These are phyloP conservation scores for Dromaius novaehollandiae DNA, from an alignment of 2,113 vertebrate genomes.

Conservation along the genomic window DNA sequence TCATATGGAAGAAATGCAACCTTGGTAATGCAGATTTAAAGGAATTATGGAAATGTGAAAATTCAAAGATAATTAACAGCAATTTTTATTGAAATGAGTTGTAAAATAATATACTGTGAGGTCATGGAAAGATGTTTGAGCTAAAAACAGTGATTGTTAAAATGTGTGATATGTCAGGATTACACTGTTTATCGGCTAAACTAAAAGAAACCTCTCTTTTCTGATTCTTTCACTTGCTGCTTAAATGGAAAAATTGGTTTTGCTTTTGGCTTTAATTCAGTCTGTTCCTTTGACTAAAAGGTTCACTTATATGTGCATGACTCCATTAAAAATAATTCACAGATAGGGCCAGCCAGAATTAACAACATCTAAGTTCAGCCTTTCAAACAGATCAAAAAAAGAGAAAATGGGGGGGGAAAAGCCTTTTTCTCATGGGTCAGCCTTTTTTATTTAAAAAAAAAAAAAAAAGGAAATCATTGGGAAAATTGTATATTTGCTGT, in stretches of 20 bases:
- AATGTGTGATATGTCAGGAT: background rate
- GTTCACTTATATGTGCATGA: background rate
- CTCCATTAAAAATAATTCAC: background rate
- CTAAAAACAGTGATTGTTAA: background rate
- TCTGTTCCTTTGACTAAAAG: slow-evolving; percentile 14
- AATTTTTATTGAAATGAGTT: background rate
- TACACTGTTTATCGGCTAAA: background rate
- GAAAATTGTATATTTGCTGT: slow-evolving; percentile 8
- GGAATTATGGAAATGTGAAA: background rate
- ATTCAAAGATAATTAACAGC: background rate
- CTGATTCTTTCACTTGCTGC: background rate
- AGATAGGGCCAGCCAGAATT: background rate
- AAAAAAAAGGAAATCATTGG: background rate
- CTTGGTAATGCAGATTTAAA: background rate
- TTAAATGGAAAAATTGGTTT: background rate
- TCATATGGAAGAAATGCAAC: background rate
- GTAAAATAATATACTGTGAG: background rate
- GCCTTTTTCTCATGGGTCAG: background rate
- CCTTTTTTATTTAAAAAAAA: background rate
- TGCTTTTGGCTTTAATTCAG: slow-evolving; percentile 18
- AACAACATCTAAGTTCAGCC: slow-evolving; percentile 8
- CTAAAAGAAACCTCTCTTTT: background rate
- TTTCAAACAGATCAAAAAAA: background rate
- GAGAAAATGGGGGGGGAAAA: background rate
- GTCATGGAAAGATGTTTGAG: background rate